A percentile compares a stretch with the other conserved stretches of the same genome.
phyloP scores from a whole-genome alignment of 2,113 vertebrate genomes.

The Willisornis vidua region DNA sequence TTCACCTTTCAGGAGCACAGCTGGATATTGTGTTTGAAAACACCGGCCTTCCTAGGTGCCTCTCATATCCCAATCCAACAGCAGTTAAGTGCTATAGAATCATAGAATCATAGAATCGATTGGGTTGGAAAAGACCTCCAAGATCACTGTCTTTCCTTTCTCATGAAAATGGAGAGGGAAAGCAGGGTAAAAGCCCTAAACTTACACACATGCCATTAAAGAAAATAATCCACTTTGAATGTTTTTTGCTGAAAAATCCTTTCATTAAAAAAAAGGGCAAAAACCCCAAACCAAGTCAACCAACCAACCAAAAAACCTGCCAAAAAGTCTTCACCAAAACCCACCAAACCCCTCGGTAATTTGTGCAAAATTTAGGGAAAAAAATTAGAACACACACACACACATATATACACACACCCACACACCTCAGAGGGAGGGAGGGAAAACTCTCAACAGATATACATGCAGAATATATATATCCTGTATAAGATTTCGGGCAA shows the following conservation, averaged over 20 bases:
- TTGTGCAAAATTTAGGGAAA: not conserved
- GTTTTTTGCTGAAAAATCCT: not conserved
- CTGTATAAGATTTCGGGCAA: not conserved
- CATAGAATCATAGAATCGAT: too few relatives aligned
- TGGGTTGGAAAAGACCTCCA: too few relatives aligned
- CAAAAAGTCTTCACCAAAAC: not conserved
- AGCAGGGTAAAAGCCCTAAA: not conserved
- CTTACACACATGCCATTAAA: not conserved
- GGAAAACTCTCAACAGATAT: not conserved
- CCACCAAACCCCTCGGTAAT: not conserved
- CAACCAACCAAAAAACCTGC: not conserved
- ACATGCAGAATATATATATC: not conserved
- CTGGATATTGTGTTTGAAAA: not conserved
- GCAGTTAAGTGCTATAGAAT: not conserved
- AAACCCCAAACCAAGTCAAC: not conserved
- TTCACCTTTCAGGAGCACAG: not conserved
- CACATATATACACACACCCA: not conserved
- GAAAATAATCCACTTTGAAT: not conserved
- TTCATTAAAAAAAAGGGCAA: not conserved
- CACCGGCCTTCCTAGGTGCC: not conserved
- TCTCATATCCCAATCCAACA: not conserved
- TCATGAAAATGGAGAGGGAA: not conserved
- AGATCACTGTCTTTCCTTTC: not conserved
- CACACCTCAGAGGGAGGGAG: not conserved
- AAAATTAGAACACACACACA: not conserved